A percentile compares a stretch with the other conserved stretches of the same genome.
These are phyloP conservation scores for Megaustenia siamemsis DNA, from an alignment of 2,888 invertebrate genomes.

Conservation along the genomic window DNA sequence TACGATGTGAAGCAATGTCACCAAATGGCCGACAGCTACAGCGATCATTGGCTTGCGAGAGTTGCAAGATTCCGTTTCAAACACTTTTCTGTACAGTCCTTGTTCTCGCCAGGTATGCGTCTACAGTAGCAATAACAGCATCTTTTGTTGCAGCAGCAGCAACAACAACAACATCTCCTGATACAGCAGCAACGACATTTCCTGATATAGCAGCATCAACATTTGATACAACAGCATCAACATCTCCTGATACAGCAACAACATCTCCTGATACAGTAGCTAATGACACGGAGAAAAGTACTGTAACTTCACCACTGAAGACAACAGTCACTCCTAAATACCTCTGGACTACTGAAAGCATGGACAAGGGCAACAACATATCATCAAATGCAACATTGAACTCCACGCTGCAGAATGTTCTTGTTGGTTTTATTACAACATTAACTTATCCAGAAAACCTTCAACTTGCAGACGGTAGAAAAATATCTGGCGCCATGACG, in stretches of 20 bases:
- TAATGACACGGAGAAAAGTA: background rate
- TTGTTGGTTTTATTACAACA: slow-evolving; percentile 59
- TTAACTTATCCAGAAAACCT: slow-evolving; percentile 40
- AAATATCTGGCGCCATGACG: slow-evolving; percentile 61
- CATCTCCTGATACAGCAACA: too few relatives aligned
- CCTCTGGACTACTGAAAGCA: background rate
- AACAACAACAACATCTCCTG: too few relatives aligned
- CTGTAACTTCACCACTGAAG: background rate
- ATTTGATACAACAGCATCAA: background rate
- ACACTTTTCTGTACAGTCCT: too few relatives aligned
- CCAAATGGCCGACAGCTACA: too few relatives aligned
- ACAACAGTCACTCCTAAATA: background rate
- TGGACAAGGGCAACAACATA: background rate
- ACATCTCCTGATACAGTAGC: background rate
- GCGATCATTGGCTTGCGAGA: too few relatives aligned
- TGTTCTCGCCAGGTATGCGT: too few relatives aligned
- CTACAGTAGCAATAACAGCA: too few relatives aligned
- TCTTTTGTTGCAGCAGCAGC: too few relatives aligned
- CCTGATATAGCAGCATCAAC: background rate
- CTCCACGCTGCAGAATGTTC: background rate
- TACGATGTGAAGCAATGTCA: too few relatives aligned
- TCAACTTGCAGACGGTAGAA: slow-evolving; percentile 56
- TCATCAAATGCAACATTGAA: background rate
- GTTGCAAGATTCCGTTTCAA: too few relatives aligned
- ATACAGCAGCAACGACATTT: too few relatives aligned